These are phyloP conservation scores for Micoletzkya japonica DNA, from an alignment of 2,888 invertebrate genomes.

Conservation along the genomic window DNA sequence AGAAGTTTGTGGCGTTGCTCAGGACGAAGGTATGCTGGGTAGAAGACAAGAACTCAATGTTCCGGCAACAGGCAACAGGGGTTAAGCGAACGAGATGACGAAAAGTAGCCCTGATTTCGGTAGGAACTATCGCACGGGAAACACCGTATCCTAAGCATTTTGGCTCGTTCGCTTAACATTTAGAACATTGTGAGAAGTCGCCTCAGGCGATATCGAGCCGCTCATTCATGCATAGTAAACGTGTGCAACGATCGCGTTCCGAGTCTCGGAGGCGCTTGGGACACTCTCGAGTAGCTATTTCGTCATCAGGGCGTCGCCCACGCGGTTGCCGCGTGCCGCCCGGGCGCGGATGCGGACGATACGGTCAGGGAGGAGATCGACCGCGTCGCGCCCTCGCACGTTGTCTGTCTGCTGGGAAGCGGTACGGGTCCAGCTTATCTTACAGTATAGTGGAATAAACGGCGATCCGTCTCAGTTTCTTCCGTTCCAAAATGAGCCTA, in stretches of 20 bases:
- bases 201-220: too few species aligned
- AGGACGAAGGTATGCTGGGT: not conserved
- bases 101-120: too few species aligned
- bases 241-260: too few species aligned
- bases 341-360: constrained; percentile 5
- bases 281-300: not conserved
- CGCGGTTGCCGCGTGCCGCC: not conserved
- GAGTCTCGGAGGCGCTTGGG: too few species aligned
- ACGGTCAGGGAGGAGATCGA: constrained; percentile 8
- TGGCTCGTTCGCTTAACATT: too few species aligned
- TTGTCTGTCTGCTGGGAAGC: not conserved
- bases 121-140: too few species aligned
- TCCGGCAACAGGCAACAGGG: too few species aligned
- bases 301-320: not conserved
- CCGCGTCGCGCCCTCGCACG: constrained; percentile 2
- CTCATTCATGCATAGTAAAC: too few species aligned
- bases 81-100: too few species aligned
- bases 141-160: too few species aligned
- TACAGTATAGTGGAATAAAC: not conserved
- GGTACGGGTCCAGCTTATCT: not conserved
- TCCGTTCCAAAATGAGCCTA: not conserved
- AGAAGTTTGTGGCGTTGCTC: not conserved
- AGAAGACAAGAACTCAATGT: too few species aligned
- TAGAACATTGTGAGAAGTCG: too few species aligned
- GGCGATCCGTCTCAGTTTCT: not conserved